These are phyloP conservation scores for Norana najaformis DNA, from an alignment of 2,888 invertebrate species.

Conservation along the genomic window DNA sequence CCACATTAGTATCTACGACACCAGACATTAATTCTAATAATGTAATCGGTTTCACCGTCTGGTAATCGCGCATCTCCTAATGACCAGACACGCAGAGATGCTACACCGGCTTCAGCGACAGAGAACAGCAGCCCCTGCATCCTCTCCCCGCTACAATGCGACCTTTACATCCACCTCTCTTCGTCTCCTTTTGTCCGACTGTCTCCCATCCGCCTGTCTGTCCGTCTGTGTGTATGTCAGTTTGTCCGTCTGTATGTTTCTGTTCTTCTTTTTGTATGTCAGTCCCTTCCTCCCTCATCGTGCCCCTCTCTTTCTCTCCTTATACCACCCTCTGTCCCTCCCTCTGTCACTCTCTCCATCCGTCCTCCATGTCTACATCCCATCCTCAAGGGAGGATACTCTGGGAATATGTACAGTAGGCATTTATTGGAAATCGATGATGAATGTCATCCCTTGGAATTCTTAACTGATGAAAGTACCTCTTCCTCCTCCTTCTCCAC, in stretches of 20 bases:
- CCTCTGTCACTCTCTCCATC: background rate
- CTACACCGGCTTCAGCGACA: background rate
- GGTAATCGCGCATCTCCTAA: slow-evolving; percentile 13
- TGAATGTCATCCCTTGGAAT: background rate
- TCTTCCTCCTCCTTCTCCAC: background rate
- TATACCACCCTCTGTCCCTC: background rate
- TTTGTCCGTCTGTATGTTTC: background rate
- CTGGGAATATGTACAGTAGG: background rate
- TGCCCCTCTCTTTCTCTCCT: background rate
- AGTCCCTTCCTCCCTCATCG: background rate
- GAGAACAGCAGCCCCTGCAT: background rate
- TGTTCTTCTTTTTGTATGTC: background rate
- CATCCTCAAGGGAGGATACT: background rate
- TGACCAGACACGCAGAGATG: slow-evolving; percentile 7
- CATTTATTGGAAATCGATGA: slow-evolving; percentile 26
- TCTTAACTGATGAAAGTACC: background rate
- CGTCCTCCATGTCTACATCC: background rate
- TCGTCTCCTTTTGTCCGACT: background rate
- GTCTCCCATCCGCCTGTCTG: background rate
- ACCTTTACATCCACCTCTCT: background rate
- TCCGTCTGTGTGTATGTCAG: background rate
- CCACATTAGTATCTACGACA: background rate
- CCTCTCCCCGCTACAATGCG: background rate
- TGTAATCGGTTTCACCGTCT: slow-evolving; percentile 5
- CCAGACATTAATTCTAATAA: background rate